Conservation (phyloP, 2,113 vertebrate species). For the Conger conger region DNA sequence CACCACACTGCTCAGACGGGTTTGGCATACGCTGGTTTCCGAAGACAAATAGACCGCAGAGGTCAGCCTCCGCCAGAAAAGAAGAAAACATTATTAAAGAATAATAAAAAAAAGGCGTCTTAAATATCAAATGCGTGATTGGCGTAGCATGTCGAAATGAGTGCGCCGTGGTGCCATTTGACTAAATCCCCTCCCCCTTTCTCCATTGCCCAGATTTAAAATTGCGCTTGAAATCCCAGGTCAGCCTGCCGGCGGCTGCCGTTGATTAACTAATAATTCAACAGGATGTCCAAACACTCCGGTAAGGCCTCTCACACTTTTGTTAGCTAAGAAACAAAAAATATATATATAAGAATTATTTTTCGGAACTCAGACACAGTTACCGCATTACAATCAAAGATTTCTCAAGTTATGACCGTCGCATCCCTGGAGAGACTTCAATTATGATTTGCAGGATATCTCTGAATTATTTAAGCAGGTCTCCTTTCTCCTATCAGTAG, state of each 20-base stretch:
- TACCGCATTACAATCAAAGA: too few species aligned
- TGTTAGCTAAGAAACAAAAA: not conserved
- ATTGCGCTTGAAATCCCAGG: not conserved
- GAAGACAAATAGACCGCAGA: not conserved
- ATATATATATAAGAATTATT: too few species aligned
- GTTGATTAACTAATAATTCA: not conserved
- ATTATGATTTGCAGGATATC: too few species aligned
- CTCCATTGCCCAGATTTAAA: constrained; percentile 10
- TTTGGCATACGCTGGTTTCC: not conserved
- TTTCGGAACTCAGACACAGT: too few species aligned
- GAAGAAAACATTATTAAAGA: not conserved
- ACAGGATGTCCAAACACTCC: not conserved
- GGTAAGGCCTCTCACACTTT: not conserved
- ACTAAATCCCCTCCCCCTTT: constrained; percentile 29
- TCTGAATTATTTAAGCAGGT: too few species aligned
- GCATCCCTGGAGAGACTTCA: too few species aligned
- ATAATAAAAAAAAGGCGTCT: not conserved
- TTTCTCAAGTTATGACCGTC: too few species aligned
- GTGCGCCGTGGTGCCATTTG: constrained; percentile 45
- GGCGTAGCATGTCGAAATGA: constrained; percentile 31
- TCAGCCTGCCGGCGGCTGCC: not conserved
- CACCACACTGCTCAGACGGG: not conserved
- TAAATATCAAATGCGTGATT: constrained; percentile 47
- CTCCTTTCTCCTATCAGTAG: too few species aligned
- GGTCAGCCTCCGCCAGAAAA: not conserved